These are phyloP conservation scores for Mantis religiosa DNA, from an alignment of 2,888 invertebrate genomes.

Conservation along the genomic window DNA sequence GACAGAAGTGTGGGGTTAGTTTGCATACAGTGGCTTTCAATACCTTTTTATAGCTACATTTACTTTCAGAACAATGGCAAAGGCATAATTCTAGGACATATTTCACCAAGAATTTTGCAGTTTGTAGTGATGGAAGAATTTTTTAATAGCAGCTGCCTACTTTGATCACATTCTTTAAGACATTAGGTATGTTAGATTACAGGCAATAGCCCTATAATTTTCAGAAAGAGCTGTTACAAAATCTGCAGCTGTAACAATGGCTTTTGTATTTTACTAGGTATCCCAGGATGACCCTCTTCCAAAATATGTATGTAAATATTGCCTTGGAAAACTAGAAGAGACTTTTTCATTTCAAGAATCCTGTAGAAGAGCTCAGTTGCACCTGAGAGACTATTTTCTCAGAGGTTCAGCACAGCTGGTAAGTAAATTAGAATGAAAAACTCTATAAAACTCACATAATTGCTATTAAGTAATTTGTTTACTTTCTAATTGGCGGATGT, in stretches of 20 bases:
- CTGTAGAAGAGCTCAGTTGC: slow-evolving; percentile 9
- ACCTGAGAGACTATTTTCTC: neutral
- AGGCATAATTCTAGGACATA: too few species aligned
- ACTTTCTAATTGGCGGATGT: neutral
- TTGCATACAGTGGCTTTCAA: too few species aligned
- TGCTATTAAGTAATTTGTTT: neutral
- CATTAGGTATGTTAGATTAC: neutral
- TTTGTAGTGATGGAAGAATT: neutral
- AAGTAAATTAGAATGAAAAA: neutral
- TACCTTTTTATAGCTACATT: neutral
- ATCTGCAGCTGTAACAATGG: neutral
- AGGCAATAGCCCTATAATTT: neutral
- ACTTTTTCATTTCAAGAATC: slow-evolving; percentile 5
- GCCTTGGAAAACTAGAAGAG: neutral
- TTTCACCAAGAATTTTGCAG: neutral
- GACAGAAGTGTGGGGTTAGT: too few species aligned
- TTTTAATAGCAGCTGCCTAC: neutral
- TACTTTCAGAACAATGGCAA: neutral
- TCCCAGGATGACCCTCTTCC: slow-evolving; percentile 16
- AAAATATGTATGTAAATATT: slow-evolving; percentile 12
- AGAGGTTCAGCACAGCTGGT: neutral
- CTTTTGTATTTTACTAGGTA: neutral
- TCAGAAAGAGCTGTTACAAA: neutral
- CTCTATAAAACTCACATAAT: neutral
- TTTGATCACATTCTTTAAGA: neutral